Percentiles rank a stretch among this genome's conserved stretches.
Conservation (phyloP, 2,797 vertebrate genomes). For the Steatocranus sp. region DNA sequence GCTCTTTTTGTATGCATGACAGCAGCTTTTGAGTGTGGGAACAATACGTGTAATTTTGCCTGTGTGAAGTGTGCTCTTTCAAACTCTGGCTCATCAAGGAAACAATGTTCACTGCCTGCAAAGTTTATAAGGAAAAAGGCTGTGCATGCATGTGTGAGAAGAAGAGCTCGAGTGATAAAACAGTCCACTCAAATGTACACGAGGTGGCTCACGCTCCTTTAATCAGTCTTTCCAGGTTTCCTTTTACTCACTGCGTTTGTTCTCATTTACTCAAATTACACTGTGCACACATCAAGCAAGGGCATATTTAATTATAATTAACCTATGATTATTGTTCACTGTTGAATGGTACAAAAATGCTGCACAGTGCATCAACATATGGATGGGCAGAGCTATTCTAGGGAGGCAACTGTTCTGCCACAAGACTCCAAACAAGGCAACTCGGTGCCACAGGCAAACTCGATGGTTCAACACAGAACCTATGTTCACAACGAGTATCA, state of each 20-base stretch:
- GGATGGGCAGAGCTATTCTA: slow-evolving; percentile 25
- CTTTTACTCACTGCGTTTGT: background rate
- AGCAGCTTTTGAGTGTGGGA: background rate
- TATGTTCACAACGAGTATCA: background rate
- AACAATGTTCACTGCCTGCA: slow-evolving; percentile 21
- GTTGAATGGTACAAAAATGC: background rate
- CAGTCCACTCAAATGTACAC: background rate
- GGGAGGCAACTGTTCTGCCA: slow-evolving; percentile 32
- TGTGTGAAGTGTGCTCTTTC: slow-evolving; percentile 29
- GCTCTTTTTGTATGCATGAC: background rate
- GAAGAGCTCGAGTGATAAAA: slow-evolving; percentile 3
- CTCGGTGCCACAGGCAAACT: slow-evolving; percentile 6
- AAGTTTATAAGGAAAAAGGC: background rate
- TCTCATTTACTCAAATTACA: slow-evolving; percentile 3
- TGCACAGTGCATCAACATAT: slow-evolving; percentile 4
- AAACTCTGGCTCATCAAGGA: slow-evolving; percentile 27
- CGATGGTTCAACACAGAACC: background rate
- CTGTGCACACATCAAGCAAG: background rate
- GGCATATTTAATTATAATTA: slow-evolving; percentile 10
- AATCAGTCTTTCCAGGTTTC: slow-evolving; percentile 2
- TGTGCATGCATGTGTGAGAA: background rate
- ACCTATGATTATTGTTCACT: slow-evolving; percentile 15
- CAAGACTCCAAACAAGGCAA: slow-evolving; percentile 6
- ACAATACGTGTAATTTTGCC: background rate
- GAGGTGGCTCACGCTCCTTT: background rate